Evolutionary conservation across 2,797 vertebrate species (phyloP), one percentile per base, ranked within the genome.

Genomic region (Sparidentex hasta): DNA sequence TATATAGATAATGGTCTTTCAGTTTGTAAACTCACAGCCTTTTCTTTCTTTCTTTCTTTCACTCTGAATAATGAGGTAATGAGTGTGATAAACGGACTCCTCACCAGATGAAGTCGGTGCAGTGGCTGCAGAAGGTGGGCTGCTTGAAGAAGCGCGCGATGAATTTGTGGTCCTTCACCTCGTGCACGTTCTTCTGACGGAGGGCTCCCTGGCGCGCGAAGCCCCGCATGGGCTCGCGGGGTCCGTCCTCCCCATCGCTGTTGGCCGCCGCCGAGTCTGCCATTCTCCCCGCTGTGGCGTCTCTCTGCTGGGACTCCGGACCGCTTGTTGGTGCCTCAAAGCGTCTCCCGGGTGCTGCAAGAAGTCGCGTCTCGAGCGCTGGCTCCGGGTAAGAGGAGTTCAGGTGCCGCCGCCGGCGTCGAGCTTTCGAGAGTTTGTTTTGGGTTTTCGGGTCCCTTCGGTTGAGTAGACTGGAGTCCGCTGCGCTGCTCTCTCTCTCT

Each of bases 101-200:
- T 97, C 95, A 98, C 97, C 97, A 98, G 95, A 98, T 98, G 94
- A 98, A 98, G 96, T 98, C 97, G 85, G 97, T 98, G 95, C 97
- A 98, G 96, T 98, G 97, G 96, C 97, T 98, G 96, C 97, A 98
- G 96, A 97, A 98, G 79, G 97, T 97, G 67, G 97, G 97, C 92
- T 98, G 97, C 95, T 97, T 98, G 96, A 97, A 98, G 96, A 98
- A 97, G 86, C 97, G 96, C 70, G 97, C 97, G 80, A 95, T 98
- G 96, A 99, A 98, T 87, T 96, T 97, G 95, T 98, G 97, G 93
- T 97, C 91, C 94, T 98, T 99, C 92, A 98, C 97, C 88, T 98
- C 97, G 90, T 97, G 96, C 81, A 97, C 97, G 92, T 98, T 98
- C 95, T 99, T 99, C 96, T 99, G 98, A 61, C 97, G 93, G 78